phyloP scores from a whole-genome alignment of 2,888 invertebrate genomes.

The Pachymerium ferrugineum region DNA sequence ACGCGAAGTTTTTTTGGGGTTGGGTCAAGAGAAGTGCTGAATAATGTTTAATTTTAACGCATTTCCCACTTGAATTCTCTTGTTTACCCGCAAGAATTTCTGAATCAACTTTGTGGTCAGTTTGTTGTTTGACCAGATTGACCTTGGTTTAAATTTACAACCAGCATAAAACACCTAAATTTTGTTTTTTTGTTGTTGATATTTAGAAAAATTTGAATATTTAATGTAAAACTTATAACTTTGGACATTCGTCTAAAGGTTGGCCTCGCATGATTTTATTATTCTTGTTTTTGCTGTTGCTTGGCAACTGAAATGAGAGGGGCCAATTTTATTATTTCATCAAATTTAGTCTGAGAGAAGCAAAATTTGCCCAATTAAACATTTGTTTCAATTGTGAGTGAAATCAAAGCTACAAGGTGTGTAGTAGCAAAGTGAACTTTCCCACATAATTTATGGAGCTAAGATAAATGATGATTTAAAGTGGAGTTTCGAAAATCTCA shows the following conservation, averaged over 20 bases:
- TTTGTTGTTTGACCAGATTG: too few relatives aligned
- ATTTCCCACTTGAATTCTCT: neutral
- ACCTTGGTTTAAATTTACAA: neutral
- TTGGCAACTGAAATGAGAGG: slow-evolving; percentile 6
- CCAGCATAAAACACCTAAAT: neutral
- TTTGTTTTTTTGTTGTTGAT: neutral
- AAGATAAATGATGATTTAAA: neutral
- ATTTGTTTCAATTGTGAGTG: neutral
- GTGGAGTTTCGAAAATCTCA: too few relatives aligned
- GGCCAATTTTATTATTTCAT: slow-evolving; percentile 20
- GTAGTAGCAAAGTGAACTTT: neutral
- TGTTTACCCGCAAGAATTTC: neutral
- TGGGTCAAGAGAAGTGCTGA: neutral
- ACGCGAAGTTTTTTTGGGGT: neutral
- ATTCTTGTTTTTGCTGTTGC: neutral
- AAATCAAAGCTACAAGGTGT: too few relatives aligned
- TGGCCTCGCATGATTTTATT: neutral
- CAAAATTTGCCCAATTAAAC: neutral
- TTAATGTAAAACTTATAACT: too few relatives aligned
- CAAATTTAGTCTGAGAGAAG: neutral
- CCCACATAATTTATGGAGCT: neutral
- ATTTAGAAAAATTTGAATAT: neutral
- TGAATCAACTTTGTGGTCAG: neutral
- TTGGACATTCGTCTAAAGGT: neutral
- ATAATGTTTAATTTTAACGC: neutral